Evolutionary conservation across 92 coral and sea anemone species (phyloP), one percentile per base, ranked within the genome.

Genomic region (Palythoa heliodiscus): DNA sequence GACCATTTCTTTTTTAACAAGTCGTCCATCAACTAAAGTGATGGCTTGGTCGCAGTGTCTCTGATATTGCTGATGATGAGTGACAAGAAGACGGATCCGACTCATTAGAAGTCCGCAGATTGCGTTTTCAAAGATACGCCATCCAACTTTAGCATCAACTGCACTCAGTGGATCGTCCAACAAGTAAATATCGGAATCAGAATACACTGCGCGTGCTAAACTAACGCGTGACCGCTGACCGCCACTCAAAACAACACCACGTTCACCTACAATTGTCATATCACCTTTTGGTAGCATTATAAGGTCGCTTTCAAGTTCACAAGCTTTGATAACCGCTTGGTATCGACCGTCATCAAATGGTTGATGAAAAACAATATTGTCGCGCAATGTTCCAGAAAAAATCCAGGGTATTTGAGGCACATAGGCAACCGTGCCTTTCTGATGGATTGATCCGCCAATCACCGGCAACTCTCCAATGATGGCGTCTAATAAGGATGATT

Each of bases 231-330:
- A 29, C 35, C 35, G 35, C 35, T 29, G 35, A 29, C 35, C 35
- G 1, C 35, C 35, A 29, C 35, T 29, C 35, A 29, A 29, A 29
- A 29, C 35, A 29, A 29, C 35, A 29, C 35, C 35, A 39, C 40
- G 77, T 72, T 72, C 77, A 39, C 77, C 77, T 22, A 72, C 54
- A 14, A 72, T 72, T 48, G 77, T 72, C 57, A 72, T 3, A 40
- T 72, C 77, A 38, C 77, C 77, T 40, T 11, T 40, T 15, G 77
- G 77, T n/a, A 72, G 16, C 7, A 11, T 0, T 72, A 16, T 20
- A 24, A 72, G n/a, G 55, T 72, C 77, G 35, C 1, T 29, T 29
- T 29, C 35, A 29, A 29, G 35, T 1, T 29, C 35, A 1, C 35
- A 29, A 0, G 55, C 77, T 40, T 11, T 72, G 40, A 72, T 72